Evolutionary conservation across 2,113 vertebrate genomes (phyloP).

Genomic region (Morphnarchus princeps): DNA sequence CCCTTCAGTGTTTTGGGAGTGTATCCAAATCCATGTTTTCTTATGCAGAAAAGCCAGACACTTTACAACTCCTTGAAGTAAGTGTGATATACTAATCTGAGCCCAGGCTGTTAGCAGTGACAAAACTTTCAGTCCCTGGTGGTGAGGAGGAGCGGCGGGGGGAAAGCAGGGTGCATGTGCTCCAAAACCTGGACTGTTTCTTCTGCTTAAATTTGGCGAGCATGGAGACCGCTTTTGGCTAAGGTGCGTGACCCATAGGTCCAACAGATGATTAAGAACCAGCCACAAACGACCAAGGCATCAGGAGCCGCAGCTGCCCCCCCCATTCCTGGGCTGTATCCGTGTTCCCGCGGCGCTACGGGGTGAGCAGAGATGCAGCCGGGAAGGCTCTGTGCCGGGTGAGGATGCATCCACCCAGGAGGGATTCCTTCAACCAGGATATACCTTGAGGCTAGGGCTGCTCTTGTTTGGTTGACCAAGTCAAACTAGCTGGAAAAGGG

Average conservation of each 20-base stretch:
- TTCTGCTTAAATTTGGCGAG: not conserved
- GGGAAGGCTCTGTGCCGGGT: not conserved
- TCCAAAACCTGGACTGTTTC: not conserved
- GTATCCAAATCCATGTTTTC: not conserved
- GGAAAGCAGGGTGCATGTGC: rapidly evolving
- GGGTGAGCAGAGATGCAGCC: not conserved
- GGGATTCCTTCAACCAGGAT: not conserved
- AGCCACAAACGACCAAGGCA: not conserved
- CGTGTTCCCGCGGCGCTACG: rapidly evolving
- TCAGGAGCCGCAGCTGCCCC: not conserved
- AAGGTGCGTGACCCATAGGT: not conserved
- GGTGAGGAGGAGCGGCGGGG: not conserved
- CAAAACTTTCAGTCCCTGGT: not conserved
- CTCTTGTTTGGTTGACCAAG: not conserved
- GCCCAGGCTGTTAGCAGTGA: not conserved
- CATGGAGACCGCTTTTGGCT: not conserved
- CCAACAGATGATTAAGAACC: not conserved
- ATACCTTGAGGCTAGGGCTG: not conserved
- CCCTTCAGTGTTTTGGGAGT: not conserved
- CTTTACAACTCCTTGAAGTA: not conserved
- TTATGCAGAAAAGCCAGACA: not conserved
- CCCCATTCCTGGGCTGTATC: not conserved
- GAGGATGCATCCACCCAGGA: not conserved
- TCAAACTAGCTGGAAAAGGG: not conserved
- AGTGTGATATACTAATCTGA: not conserved